Evolutionary conservation across 2,797 vertebrate genomes (phyloP).

Genomic region (Chanos chanos): DNA sequence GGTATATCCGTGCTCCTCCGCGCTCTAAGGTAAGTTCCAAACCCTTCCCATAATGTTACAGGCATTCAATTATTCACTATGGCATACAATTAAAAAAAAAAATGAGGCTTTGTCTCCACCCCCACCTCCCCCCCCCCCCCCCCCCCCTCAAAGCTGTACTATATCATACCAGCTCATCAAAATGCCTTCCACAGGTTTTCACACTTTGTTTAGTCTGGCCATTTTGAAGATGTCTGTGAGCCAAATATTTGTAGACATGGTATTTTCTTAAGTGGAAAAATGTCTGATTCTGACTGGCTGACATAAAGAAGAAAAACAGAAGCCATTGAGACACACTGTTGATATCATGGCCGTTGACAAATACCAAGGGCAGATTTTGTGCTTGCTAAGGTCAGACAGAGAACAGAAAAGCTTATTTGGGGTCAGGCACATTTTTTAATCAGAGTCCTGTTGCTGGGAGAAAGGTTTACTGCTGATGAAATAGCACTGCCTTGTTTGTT

Average conservation of each 20-base stretch:
- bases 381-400: constrained; percentile 50
- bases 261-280: constrained; percentile 18
- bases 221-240: constrained; percentile 7
- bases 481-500: constrained; percentile 44
- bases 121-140: too few relatives aligned
- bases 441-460: constrained; percentile 52
- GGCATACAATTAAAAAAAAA: background rate
- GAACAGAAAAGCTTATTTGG: constrained; percentile 50
- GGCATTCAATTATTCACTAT: background rate
- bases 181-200: background rate
- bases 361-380: background rate
- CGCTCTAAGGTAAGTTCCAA: constrained; percentile 90
- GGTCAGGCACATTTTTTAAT: constrained; percentile 59
- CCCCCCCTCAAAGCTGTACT: constrained; percentile 49
- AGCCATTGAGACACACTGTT: background rate
- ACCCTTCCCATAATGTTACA: background rate
- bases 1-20: constrained; percentile 95
- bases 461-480: constrained; percentile 54
- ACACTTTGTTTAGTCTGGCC: constrained; percentile 15
- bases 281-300: background rate
- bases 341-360: constrained; percentile 19
- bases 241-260: background rate
- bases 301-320: background rate
- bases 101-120: too few relatives aligned
- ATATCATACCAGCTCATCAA: constrained; percentile 11